Evolutionary conservation across 2,797 vertebrate genomes (phyloP), one percentile per base, ranked within the genome.

Genomic region (Anguilla marmorata): DNA sequence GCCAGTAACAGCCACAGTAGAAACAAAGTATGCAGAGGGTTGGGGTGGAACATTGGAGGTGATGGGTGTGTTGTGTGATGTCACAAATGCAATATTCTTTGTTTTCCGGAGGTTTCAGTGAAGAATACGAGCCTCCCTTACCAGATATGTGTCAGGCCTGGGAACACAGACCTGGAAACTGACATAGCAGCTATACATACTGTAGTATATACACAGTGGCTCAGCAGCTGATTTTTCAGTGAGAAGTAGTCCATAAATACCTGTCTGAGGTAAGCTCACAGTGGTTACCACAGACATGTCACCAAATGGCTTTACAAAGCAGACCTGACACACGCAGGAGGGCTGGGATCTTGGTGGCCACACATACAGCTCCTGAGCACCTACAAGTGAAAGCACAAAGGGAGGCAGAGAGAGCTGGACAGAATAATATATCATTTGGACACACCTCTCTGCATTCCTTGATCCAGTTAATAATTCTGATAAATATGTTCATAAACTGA

Each of bases 401-500:
- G 63, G n/a, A n/a, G 63, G 24, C 24, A n/a, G 24, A n/a, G 63
- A 27, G 63, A 66, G 63, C 63, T n/a, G 24, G 24, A 27, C 4
- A 66, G 5, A 66, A n/a, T 66, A n/a, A 69, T 69, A 69, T 69
- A 0, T 27, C n/a, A 69, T 69, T 69, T 69, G n/a, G 24, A 69
- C 63, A 27, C 63, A 27, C 63, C 56, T 69, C 19, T n/a, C 24
- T n/a, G 5, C 27, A n/a, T n/a, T 27, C 63, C 24, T 69, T 69
- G 5, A 69, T 69, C 27, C 63, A 69, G 27, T n/a, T 27, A 69
- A n/a, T 69, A 69, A 69, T 69, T 69, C 7, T n/a, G 63, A 69
- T 69, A 27, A 69, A 69, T 69, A 69, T 69, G 24, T 69, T 69
- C 37, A 83, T 83, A 83, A 45, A 24, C 24, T 83, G 80, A 5